These are phyloP conservation scores for Rhadina sibilatrix DNA, from an alignment of 2,113 vertebrate species.

Conservation along the genomic window DNA sequence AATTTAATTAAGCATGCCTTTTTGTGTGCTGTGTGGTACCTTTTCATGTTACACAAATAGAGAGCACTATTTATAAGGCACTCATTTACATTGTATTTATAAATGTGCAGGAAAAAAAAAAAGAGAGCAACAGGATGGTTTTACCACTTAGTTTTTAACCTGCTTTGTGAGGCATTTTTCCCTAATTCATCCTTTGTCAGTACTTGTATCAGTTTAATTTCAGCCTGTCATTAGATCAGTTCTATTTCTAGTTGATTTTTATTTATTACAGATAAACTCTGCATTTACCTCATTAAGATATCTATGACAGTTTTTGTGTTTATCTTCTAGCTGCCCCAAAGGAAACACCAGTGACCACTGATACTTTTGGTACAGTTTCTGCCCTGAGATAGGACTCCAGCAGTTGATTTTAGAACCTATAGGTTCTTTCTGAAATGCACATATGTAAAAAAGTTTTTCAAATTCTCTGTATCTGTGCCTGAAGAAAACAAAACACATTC, in stretches of 20 bases:
- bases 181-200: background rate
- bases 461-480: background rate
- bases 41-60: background rate
- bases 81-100: background rate
- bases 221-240: background rate
- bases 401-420: background rate
- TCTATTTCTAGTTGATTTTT: background rate
- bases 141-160: background rate
- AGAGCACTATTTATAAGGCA: background rate
- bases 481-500: background rate
- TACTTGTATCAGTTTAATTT: background rate
- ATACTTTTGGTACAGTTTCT: background rate
- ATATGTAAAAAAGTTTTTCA: background rate
- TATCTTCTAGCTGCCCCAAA: background rate
- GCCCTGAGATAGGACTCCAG: background rate
- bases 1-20: background rate
- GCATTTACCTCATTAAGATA: background rate
- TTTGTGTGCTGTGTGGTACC: background rate
- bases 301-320: background rate
- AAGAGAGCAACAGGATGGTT: background rate
- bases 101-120: background rate
- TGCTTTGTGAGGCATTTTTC: background rate
- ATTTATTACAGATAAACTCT: background rate
- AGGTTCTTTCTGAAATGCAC: background rate
- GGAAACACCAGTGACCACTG: background rate